Evolutionary conservation across 1,140 invertebrate species (phyloP).

Genomic region (Drosophila seguyi): DNA sequence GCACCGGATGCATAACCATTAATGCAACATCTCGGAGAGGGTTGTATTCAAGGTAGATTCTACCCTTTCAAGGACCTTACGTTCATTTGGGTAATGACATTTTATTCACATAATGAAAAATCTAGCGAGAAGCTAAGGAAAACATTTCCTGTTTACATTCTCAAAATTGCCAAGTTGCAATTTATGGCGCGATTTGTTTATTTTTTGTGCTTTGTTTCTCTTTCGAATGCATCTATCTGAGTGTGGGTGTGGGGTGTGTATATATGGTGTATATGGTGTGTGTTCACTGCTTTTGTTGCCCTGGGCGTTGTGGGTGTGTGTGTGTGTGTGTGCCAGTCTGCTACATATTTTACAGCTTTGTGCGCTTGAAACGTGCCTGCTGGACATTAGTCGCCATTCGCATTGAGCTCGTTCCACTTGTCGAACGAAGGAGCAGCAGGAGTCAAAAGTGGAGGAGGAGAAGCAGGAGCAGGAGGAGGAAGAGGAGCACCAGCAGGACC

Average conservation of each 20-base stretch:
- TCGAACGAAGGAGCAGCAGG: conserved; percentile 19
- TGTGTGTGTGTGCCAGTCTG: conserved; percentile 20
- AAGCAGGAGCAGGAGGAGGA: background rate
- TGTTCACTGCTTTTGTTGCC: conserved; percentile 32
- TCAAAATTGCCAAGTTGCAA: conserved; percentile 75
- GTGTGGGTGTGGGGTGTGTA: background rate
- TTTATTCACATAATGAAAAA: conserved; percentile 42
- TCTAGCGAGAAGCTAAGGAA: conserved; percentile 49
- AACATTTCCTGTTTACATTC: conserved; percentile 81
- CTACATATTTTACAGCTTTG: conserved; percentile 73
- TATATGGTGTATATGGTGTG: background rate
- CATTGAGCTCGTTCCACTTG: conserved; percentile 39
- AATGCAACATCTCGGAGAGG: conserved; percentile 17
- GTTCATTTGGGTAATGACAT: conserved; percentile 50
- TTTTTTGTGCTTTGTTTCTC: conserved; percentile 51
- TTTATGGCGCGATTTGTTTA: conserved; percentile 74
- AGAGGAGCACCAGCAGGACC: background rate
- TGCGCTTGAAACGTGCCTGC: conserved; percentile 70
- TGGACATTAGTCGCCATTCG: conserved; percentile 74
- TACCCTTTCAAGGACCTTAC: conserved; percentile 13
- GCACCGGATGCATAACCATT: conserved; percentile 28
- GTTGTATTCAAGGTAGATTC: background rate
- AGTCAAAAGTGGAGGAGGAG: no score
- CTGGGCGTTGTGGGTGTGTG: background rate
- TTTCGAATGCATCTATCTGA: conserved; percentile 36